A percentile compares a stretch with the other conserved stretches of the same genome.
Evolutionary conservation across 2,888 invertebrate genomes (phyloP).

Genomic region (Linyphia triangularis): DNA sequence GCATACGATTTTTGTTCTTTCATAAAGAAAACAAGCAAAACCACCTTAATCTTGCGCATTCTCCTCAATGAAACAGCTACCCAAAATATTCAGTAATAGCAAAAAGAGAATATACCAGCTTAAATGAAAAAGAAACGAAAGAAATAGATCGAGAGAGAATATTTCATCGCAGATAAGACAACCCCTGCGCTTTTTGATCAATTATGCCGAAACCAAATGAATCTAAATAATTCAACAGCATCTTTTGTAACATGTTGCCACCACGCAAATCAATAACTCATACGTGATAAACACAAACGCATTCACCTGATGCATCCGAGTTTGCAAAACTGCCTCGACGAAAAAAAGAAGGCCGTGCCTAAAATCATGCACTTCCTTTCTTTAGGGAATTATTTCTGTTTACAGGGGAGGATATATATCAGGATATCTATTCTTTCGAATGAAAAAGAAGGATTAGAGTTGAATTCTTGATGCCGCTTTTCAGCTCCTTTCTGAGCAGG

Average conservation of each 20-base stretch:
- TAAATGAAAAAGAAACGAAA: not conserved
- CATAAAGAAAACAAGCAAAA: not conserved
- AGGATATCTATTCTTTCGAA: slow-evolving; percentile 54
- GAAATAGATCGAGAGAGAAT: not conserved
- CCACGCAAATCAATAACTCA: slow-evolving; percentile 22
- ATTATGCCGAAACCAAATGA: slow-evolving; percentile 61
- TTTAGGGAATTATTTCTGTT: slow-evolving; percentile 29
- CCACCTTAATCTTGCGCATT: not conserved
- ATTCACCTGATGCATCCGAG: slow-evolving; percentile 41
- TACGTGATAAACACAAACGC: not conserved
- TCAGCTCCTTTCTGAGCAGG: slow-evolving; percentile 31
- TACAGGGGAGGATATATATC: slow-evolving; percentile 46
- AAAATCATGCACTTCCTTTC: not conserved
- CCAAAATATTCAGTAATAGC: not conserved
- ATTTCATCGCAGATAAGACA: not conserved
- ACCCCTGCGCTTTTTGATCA: slow-evolving; percentile 57
- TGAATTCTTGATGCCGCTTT: slow-evolving; percentile 39
- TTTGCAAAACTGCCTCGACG: not conserved
- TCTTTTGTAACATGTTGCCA: slow-evolving; percentile 1
- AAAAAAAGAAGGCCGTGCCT: not conserved
- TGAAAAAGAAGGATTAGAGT: slow-evolving; percentile 56
- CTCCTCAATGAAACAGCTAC: not conserved
- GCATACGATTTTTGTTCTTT: not conserved
- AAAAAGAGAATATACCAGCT: not conserved
- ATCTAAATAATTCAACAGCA: slow-evolving; percentile 55